Evolutionary conservation across 2,797 vertebrate species (phyloP).

Genomic region (Liparis tanakae): DNA sequence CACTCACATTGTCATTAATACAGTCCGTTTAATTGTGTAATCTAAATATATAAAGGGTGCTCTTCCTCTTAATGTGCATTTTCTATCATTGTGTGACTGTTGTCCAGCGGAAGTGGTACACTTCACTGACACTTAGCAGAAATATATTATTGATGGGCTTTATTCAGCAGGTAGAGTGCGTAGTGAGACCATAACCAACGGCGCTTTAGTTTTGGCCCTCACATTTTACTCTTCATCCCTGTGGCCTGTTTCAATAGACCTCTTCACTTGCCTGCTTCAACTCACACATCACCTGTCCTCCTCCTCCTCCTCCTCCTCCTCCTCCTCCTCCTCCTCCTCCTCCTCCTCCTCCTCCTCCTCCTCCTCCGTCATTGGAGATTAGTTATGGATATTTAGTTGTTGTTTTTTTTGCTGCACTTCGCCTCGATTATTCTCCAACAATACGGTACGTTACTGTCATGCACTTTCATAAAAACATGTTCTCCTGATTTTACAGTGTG

Average conservation of each 20-base stretch:
- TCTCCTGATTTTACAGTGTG: background rate
- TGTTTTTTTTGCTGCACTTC: background rate
- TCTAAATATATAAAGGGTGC: conserved; percentile 17
- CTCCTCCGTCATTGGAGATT: background rate
- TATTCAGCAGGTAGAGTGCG: conserved; percentile 53
- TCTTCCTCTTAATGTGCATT: conserved; percentile 25
- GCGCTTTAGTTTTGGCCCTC: conserved; percentile 31
- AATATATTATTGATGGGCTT: conserved; percentile 63
- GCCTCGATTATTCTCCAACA: background rate
- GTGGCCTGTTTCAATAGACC: conserved; percentile 12
- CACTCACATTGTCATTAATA: background rate
- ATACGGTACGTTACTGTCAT: background rate
- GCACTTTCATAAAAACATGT: background rate
- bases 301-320: too few relatives aligned
- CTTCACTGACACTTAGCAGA: conserved; percentile 54
- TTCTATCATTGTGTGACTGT: conserved; percentile 42
- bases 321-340: too few relatives aligned
- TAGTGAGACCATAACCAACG: conserved; percentile 45
- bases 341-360: too few relatives aligned
- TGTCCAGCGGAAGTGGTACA: conserved; percentile 43
- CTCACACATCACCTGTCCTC: background rate
- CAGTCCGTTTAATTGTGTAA: conserved; percentile 4
- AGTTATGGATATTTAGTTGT: background rate
- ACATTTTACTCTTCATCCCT: conserved; percentile 23
- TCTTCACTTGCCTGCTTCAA: conserved; percentile 27